These are phyloP conservation scores for Troglohyphantes excavatus DNA, from an alignment of 2,888 invertebrate genomes.

Conservation along the genomic window DNA sequence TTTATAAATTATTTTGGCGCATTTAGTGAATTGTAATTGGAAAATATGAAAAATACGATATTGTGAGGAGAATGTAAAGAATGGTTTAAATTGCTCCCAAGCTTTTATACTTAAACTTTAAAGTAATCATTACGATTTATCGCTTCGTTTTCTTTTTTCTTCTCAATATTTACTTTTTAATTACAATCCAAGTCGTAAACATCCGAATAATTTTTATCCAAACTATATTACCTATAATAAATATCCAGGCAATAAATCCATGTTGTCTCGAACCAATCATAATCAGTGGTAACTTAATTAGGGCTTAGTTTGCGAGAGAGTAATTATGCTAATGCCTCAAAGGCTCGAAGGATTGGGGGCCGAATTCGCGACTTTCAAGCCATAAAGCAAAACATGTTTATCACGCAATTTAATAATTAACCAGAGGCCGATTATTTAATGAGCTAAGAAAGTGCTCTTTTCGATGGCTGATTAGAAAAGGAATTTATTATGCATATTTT, in stretches of 20 bases:
- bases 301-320: conserved; percentile 18
- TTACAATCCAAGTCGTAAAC: no score
- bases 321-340: conserved; percentile 23
- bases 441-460: conserved; percentile 25
- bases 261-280: conserved; percentile 23
- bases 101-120: no score
- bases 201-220: not conserved
- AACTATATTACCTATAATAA: not conserved
- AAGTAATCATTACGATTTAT: no score
- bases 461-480: conserved; percentile 35
- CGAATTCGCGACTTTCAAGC: not conserved
- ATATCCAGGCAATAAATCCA: not conserved
- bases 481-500: conserved; percentile 42
- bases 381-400: conserved; percentile 50
- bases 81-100: no score
- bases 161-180: no score
- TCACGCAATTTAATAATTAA: conserved; percentile 63
- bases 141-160: no score
- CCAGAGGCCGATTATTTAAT: conserved; percentile 27
- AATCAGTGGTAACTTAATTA: conserved; percentile 32
- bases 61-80: no score
- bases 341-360: not conserved
- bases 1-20: no score
- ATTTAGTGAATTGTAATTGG: no score
- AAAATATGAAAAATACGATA: no score